phyloP scores from a whole-genome alignment of 1,140 invertebrate species.

The Neodiprion virginianus region DNA sequence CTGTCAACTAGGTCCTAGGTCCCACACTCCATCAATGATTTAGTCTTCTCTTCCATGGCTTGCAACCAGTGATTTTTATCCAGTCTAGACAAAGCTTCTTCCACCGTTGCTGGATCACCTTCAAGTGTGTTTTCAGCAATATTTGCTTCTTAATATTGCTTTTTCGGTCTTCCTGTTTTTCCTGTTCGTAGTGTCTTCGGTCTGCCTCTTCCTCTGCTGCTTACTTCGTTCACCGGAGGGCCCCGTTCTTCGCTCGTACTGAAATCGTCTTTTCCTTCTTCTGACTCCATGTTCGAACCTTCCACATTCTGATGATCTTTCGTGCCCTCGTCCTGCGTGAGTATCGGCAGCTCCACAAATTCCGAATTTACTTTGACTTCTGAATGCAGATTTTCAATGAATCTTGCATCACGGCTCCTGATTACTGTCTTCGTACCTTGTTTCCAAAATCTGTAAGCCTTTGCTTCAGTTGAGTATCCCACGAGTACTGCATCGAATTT shows the following conservation, averaged over 20 bases:
- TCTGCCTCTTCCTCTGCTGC: constrained; percentile 2
- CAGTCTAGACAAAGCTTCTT: neutral
- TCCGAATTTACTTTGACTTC: constrained; percentile 34
- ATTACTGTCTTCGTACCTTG: constrained; percentile 35
- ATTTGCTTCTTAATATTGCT: constrained; percentile 8
- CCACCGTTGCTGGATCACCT: neutral
- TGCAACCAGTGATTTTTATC: constrained; percentile 18
- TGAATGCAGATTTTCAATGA: constrained; percentile 40
- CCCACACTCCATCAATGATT: constrained; percentile 23
- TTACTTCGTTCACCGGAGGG: neutral
- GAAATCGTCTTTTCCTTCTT: constrained; percentile 4
- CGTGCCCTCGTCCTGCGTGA: constrained; percentile 32
- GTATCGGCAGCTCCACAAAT: constrained; percentile 33
- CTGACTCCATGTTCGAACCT: neutral
- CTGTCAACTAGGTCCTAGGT: constrained; percentile 24
- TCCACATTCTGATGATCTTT: constrained; percentile 42
- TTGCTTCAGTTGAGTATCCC: constrained; percentile 40
- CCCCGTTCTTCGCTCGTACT: neutral
- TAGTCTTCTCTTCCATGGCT: constrained; percentile 21
- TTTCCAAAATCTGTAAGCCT: constrained; percentile 42
- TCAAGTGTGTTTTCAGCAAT: neutral
- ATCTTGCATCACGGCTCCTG: constrained; percentile 39
- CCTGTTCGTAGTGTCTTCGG: neutral
- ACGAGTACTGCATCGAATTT: constrained; percentile 44
- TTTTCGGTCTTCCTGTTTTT: constrained; percentile 18